Base-by-base conservation (phyloP, 2,113 vertebrate species). In the Piliocolobus tephrosceles region DNA sequence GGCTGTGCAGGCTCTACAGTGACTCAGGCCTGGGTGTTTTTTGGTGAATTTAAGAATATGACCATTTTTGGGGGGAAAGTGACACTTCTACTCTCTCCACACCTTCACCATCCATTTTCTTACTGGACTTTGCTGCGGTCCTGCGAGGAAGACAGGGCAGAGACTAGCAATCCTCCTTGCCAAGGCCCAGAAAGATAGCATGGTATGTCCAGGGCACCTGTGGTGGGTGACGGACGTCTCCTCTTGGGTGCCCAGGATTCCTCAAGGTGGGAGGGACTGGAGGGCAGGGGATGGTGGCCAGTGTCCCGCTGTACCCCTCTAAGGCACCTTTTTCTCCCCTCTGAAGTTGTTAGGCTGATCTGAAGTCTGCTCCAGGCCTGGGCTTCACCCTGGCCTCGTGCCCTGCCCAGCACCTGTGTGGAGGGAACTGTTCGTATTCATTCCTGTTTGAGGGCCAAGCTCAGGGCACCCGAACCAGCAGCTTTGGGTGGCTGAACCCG, bases 41-140 rank as follows among this genome's bases (percentile, higher is more conserved):
- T 90, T 83, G 92, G 38, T 86, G 73, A 78, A 50, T 72, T 91
- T 88, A 91, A 89, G 87, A 90, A 43, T 10, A 45, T 0, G 32
- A 83, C 35, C 14, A 58, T 6, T 66, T 72, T 52, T 1, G 0
- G 61, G 27, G 0, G 61, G 5, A 64, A 64, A 64, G 27, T 30
- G 5, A 64, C 27, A 47, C 38, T 57, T 68, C 16, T 55, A 5
- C 17, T 72, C 84, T 85, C 50, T 73, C 43, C 72, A 83, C 23
- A 64, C 14, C 3, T 47, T 75, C 38, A 4, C 64, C n/a, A 11
- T n/a, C 11, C 1, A 6, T 72, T 87, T 88, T 57, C 61, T 96
- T n/a, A 2, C 17, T 14, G 20, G 45, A 35, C 25, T 43, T 61
- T 3, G 1, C 61, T 68, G 8, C 6, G 2, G 27, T 35, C 30